Evolutionary conservation across 2,888 invertebrate genomes (phyloP).

Genomic region (Drosophila longiperda): DNA sequence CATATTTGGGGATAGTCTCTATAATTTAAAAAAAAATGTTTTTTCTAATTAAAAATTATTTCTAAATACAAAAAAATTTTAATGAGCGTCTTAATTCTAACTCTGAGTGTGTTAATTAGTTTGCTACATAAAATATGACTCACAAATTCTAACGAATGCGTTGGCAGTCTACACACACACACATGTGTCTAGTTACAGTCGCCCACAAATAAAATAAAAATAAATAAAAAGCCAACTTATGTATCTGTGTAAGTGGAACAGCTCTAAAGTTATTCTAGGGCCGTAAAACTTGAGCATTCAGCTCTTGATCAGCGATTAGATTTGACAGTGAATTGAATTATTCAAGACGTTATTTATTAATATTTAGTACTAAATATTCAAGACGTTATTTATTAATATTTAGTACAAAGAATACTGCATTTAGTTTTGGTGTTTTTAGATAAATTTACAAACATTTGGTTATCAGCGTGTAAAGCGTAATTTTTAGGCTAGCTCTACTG

Average conservation of each 20-base stretch:
- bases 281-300: constrained; percentile 54
- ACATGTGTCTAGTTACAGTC: neutral
- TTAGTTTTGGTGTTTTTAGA: constrained; percentile 31
- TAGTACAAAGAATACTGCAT: constrained; percentile 10
- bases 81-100: neutral
- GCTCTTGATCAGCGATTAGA: constrained; percentile 34
- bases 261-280: constrained; percentile 62
- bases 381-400: constrained; percentile 13
- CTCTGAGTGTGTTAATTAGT: constrained; percentile 26
- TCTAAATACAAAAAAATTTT: neutral
- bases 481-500: constrained; percentile 51
- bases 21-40: neutral
- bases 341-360: constrained; percentile 40
- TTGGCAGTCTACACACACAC: constrained; percentile 30
- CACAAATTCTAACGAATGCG: constrained; percentile 43
- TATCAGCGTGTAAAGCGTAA: constrained; percentile 40
- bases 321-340: constrained; percentile 53
- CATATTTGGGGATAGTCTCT: too few species aligned
- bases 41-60: neutral
- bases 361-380: constrained; percentile 56
- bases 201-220: constrained; percentile 13
- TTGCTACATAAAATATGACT: constrained; percentile 36
- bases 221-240: neutral
- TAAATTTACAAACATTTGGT: constrained; percentile 24
- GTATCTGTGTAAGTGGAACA: constrained; percentile 70